Evolutionary conservation across 2,888 invertebrate species (phyloP).

Genomic region (Eledone cirrhosa): DNA sequence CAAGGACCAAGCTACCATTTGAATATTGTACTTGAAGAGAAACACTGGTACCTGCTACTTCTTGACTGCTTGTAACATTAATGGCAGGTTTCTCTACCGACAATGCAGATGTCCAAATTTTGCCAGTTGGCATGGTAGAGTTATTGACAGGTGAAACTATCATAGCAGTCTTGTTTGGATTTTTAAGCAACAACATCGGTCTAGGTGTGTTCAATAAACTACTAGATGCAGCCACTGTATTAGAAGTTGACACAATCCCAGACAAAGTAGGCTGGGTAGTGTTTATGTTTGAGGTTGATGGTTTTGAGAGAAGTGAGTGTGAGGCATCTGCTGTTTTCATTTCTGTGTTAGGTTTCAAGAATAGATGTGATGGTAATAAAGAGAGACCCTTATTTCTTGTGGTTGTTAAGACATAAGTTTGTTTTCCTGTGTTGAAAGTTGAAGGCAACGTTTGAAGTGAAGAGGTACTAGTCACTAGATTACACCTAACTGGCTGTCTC

Average conservation of each 20-base stretch:
- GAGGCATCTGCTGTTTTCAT: background rate
- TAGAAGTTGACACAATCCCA: background rate
- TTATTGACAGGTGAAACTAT: background rate
- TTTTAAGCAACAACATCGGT: constrained; percentile 19
- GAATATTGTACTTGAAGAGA: constrained; percentile 15
- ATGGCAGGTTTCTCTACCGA: too few species aligned
- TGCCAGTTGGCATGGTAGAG: background rate
- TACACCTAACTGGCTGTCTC: constrained; percentile 3
- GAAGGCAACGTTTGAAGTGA: background rate
- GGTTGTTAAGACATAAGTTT: constrained; percentile 11
- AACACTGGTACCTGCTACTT: background rate
- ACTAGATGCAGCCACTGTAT: background rate
- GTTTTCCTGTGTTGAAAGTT: constrained; percentile 20
- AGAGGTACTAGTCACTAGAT: background rate
- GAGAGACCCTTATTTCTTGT: constrained; percentile 21
- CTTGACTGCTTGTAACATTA: background rate
- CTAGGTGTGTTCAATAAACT: too few species aligned
- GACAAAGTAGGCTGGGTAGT: background rate
- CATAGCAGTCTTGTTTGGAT: background rate
- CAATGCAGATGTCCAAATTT: background rate
- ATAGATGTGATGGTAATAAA: background rate
- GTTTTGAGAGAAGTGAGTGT: background rate
- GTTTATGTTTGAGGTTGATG: background rate
- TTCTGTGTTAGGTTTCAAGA: constrained; percentile 4
- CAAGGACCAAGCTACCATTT: background rate